Conservation (phyloP, 2,888 invertebrate species). For the Miltochrista miniata region DNA sequence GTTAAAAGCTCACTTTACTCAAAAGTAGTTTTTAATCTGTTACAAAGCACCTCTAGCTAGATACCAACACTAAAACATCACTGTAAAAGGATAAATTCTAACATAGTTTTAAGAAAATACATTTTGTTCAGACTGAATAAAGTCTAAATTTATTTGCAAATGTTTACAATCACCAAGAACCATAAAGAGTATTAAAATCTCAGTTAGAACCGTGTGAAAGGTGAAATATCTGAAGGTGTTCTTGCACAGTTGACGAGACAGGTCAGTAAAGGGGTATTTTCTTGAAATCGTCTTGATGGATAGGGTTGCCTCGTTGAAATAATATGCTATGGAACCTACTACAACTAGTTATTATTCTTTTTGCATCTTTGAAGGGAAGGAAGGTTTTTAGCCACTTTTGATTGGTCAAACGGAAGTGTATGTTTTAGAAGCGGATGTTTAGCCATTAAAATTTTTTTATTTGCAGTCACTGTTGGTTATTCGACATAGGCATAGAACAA, state of each 20-base stretch:
- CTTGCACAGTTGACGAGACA: constrained; percentile 24
- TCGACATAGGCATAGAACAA: too few species aligned
- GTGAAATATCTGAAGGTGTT: constrained; percentile 31
- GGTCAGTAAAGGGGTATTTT: constrained; percentile 24
- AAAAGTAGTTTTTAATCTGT: constrained; percentile 11
- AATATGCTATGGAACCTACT: too few species aligned
- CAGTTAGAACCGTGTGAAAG: constrained; percentile 16
- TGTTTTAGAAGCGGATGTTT: too few species aligned
- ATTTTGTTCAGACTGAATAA: background rate
- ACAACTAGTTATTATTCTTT: too few species aligned
- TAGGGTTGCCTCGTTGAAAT: constrained; percentile 25
- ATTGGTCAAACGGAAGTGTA: too few species aligned
- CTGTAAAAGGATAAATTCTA: background rate
- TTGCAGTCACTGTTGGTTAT: too few species aligned
- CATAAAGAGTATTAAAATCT: constrained; percentile 34
- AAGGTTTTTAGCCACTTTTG: too few species aligned
- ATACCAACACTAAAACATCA: constrained; percentile 7
- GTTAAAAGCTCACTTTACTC: constrained; percentile 4
- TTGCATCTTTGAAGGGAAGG: too few species aligned
- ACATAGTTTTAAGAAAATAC: background rate
- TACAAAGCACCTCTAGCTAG: constrained; percentile 9
- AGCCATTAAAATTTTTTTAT: too few species aligned
- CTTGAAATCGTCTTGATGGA: constrained; percentile 20
- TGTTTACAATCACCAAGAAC: constrained; percentile 21
- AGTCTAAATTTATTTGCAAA: constrained; percentile 6